phyloP scores from a whole-genome alignment of 2,888 invertebrate genomes.

The Parnassius orleans region DNA sequence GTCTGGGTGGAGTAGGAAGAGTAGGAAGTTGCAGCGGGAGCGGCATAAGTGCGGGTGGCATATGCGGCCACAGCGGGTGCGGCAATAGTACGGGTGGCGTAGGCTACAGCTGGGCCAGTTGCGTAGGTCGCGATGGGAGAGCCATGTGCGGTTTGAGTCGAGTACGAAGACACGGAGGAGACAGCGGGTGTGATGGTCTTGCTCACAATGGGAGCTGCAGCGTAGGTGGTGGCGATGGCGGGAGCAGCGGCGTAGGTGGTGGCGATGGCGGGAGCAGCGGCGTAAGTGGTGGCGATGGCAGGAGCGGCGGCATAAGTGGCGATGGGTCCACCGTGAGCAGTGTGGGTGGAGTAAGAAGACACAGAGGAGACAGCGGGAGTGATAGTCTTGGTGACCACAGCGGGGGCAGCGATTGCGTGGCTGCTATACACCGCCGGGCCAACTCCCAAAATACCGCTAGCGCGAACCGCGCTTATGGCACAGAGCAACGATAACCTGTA shows the following conservation, averaged over 20 bases:
- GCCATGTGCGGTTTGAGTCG: conserved; percentile 41
- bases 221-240: conserved; percentile 39
- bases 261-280: conserved; percentile 31
- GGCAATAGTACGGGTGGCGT: conserved; percentile 30
- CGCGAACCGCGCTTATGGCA: conserved; percentile 81
- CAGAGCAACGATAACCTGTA: conserved; percentile 80
- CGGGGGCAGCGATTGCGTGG: conserved; percentile 43
- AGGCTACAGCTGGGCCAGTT: conserved; percentile 29
- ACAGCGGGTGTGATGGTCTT: conserved; percentile 44
- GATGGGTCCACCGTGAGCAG: conserved; percentile 39
- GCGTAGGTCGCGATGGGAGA: conserved; percentile 36
- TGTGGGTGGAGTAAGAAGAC: conserved; percentile 49
- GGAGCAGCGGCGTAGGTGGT: conserved; percentile 30
- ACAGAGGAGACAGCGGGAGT: conserved; percentile 56
- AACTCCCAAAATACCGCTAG: conserved; percentile 74
- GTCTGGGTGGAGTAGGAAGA: conserved; percentile 35
- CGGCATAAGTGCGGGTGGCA: conserved; percentile 48
- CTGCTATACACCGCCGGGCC: conserved; percentile 73
- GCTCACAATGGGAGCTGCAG: conserved; percentile 57
- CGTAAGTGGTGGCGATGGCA: conserved; percentile 45
- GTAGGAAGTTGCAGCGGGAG: conserved; percentile 41
- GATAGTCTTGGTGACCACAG: conserved; percentile 59
- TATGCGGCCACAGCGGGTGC: conserved; percentile 53
- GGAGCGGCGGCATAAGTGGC: conserved; percentile 54
- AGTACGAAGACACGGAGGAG: conserved; percentile 39